Evolutionary conservation across 2,113 vertebrate genomes (phyloP).

Genomic region (Laterallus jamaicensis): DNA sequence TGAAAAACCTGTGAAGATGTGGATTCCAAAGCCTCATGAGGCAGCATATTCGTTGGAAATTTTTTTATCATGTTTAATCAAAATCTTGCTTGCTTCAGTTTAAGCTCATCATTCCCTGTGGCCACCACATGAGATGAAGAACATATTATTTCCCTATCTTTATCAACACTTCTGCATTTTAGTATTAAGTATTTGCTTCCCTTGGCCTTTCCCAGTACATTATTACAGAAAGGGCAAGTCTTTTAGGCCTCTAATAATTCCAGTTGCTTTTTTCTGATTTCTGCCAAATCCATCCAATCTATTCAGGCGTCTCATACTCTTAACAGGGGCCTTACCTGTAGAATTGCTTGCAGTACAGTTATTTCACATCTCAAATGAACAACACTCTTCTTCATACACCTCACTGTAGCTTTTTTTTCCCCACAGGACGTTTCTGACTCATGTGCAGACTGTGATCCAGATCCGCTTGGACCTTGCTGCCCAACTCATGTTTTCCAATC

Average conservation of each 20-base stretch:
- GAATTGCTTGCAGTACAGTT: neutral
- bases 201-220: neutral
- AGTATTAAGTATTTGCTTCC: neutral
- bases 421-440: neutral
- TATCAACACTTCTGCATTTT: neutral
- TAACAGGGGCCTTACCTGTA: neutral
- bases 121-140: neutral
- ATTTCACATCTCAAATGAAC: neutral
- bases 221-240: neutral
- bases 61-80: neutral
- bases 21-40: neutral
- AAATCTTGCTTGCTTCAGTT: neutral
- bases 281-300: neutral
- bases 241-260: neutral
- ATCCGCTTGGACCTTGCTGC: neutral
- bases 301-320: neutral
- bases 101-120: neutral
- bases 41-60: neutral
- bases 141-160: neutral
- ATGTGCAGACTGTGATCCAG: neutral
- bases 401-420: neutral
- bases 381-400: neutral
- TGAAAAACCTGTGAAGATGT: neutral
- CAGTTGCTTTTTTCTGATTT: neutral
- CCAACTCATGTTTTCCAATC: neutral